A percentile compares a stretch with the other conserved stretches of the same genome.
phyloP scores from a whole-genome alignment of 2,113 vertebrate species.

The Chiloscyllium plagiosum region DNA sequence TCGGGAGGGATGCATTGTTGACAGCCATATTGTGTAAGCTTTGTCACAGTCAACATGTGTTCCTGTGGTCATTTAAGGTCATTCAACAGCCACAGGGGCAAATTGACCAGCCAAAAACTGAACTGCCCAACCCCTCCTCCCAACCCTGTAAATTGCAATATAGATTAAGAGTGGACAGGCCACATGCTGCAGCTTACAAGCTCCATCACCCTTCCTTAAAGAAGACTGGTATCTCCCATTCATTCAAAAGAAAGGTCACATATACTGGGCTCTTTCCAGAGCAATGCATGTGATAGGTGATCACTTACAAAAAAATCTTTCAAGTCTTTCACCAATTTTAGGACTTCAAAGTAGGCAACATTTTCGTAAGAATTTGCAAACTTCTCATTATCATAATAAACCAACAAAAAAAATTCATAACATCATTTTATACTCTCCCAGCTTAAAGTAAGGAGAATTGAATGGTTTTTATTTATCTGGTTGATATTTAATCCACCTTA shows the following conservation, averaged over 20 bases:
- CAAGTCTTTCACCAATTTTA: neutral
- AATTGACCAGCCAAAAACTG: too few species aligned
- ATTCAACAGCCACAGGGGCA: too few species aligned
- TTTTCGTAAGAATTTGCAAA: conserved; percentile 38
- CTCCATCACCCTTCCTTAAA: neutral
- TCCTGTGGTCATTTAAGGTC: too few species aligned
- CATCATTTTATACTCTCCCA: conserved; percentile 33
- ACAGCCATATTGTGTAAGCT: too few species aligned
- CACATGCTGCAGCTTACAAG: too few species aligned
- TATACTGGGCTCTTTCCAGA: neutral
- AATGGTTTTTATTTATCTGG: conserved; percentile 28
- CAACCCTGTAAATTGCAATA: too few species aligned
- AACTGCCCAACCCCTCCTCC: too few species aligned
- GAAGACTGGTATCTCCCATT: neutral
- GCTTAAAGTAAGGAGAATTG: neutral
- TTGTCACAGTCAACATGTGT: too few species aligned
- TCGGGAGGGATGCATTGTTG: too few species aligned
- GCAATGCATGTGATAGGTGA: too few species aligned
- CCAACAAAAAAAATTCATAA: conserved; percentile 18
- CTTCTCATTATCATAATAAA: conserved; percentile 32
- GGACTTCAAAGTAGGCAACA: conserved; percentile 36
- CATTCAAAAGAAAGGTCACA: neutral
- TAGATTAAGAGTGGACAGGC: too few species aligned
- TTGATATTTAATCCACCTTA: neutral
- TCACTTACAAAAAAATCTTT: neutral